Evolutionary conservation across 2,888 invertebrate species (phyloP).

Genomic region (Nomada ferruginata): DNA sequence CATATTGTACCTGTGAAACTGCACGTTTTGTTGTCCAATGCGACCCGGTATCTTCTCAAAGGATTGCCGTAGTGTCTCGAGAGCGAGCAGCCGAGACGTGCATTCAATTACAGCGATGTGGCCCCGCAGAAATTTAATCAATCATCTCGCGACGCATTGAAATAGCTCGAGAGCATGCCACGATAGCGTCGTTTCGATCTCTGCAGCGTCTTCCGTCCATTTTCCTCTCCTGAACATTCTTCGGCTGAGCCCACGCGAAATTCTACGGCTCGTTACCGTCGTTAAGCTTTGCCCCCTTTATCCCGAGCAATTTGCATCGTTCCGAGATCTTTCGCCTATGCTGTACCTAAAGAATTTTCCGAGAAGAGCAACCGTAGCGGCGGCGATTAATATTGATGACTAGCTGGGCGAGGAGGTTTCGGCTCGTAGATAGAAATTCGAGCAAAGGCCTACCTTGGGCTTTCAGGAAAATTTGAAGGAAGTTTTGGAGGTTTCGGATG

Average conservation of each 20-base stretch:
- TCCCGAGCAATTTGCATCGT: conserved; percentile 32
- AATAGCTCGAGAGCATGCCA: conserved; percentile 61
- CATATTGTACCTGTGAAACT: conserved; percentile 22
- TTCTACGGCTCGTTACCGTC: conserved; percentile 35
- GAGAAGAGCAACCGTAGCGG: not conserved
- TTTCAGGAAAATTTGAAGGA: not conserved
- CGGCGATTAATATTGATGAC: conserved; percentile 5
- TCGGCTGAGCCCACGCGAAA: conserved; percentile 33
- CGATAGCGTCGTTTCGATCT: conserved; percentile 54
- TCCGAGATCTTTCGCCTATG: not conserved
- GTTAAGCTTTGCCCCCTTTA: not conserved
- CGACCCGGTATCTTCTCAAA: conserved; percentile 46
- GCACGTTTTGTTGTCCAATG: conserved; percentile 16
- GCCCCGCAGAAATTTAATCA: conserved; percentile 70
- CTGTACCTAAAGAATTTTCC: no score
- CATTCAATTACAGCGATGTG: conserved; percentile 64
- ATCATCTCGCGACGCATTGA: conserved; percentile 68
- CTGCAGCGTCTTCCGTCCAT: conserved; percentile 39
- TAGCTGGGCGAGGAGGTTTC: not conserved
- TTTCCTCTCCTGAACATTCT: conserved; percentile 27
- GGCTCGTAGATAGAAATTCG: no score
- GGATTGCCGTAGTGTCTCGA: conserved; percentile 14
- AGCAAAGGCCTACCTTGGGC: not conserved
- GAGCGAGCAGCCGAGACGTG: conserved; percentile 49
- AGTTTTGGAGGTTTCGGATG: not conserved